Evolutionary conservation across 2,113 vertebrate species (phyloP).

Genomic region (Phoenicopterus ruber): DNA sequence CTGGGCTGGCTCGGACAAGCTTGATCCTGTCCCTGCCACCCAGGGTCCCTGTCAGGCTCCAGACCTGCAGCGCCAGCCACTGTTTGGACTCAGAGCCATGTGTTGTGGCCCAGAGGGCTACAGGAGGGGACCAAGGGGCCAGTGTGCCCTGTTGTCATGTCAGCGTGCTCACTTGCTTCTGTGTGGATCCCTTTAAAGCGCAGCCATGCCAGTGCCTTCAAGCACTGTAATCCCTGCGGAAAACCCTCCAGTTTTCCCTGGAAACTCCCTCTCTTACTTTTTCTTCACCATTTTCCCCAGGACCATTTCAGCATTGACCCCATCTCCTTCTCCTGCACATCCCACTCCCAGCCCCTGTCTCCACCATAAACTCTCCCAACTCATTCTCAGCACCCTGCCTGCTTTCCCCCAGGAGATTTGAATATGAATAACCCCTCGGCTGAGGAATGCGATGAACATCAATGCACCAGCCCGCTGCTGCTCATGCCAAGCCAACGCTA

Average conservation of each 20-base stretch:
- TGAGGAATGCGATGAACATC: background rate
- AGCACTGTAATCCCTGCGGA: background rate
- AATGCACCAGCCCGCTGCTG: background rate
- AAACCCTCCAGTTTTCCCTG: background rate
- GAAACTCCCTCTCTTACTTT: background rate
- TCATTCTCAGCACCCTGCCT: background rate
- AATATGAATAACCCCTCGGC: conserved; percentile 55
- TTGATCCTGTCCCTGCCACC: background rate
- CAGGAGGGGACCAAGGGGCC: background rate
- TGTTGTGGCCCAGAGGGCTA: background rate
- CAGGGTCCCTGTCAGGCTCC: background rate
- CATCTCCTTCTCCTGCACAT: background rate
- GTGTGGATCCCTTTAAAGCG: background rate
- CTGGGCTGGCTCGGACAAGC: background rate
- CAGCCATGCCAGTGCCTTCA: background rate
- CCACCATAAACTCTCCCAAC: background rate
- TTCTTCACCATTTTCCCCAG: background rate
- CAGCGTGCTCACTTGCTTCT: background rate
- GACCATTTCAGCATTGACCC: background rate
- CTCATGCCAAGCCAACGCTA: background rate
- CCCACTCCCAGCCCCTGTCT: background rate
- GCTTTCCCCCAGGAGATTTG: conserved; percentile 34
- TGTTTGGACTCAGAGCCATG: background rate
- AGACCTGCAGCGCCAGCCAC: background rate
- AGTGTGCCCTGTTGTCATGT: background rate